Evolutionary conservation across 30 jellyfish, hydroid and myxozoan genomes (phyloP), one percentile per base, ranked within the genome.

Genomic region (Catostylus mosaicus): DNA sequence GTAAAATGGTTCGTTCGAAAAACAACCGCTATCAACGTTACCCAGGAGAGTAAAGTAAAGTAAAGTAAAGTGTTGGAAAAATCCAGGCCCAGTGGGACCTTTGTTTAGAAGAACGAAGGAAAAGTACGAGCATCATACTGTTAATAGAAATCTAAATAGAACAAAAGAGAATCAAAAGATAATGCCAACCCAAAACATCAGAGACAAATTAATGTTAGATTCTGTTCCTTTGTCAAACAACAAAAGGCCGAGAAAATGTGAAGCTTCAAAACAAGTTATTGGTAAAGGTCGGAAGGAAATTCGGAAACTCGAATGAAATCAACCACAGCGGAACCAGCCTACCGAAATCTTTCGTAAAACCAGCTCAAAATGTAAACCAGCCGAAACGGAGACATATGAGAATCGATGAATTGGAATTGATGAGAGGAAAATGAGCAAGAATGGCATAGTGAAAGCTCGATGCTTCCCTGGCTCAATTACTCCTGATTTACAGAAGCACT

Each of bases 1-100:
- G n/a, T n/a, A n/a, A n/a, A n/a, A n/a, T n/a, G n/a, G n/a, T n/a
- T n/a, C n/a, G n/a, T n/a, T n/a, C n/a, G 56, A 16, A 43, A 43
- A 43, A 8, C 56, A 8, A 43, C 12, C 56, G 16, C 56, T 16
- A 16, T 43, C 12, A 43, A 43, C 56, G 56, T 6, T 43, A 43
- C 56, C 56, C 56, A 8, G 16, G 56, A 43, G 56, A 43, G 8
- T 43, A 16, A 43, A 43, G 56, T 43, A 43, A 6, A 43, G n/a
- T n/a, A n/a, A n/a, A n/a, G n/a, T 16, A 16, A 16, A 6, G 56
- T 16, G 8, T 8, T 43, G 71, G 37, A 27, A 3, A 59, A 59
- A 59, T 59, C 71, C 71, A 12, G 71, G 71, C 38, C n/a, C 71
- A 59, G 24, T 7, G 36, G 71, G 71, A 59, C n/a, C 38, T 59